A percentile compares a stretch with the other conserved stretches of the same genome.
phyloP scores from a whole-genome alignment of 2,888 invertebrate genomes.

The Galerucella pusilla region DNA sequence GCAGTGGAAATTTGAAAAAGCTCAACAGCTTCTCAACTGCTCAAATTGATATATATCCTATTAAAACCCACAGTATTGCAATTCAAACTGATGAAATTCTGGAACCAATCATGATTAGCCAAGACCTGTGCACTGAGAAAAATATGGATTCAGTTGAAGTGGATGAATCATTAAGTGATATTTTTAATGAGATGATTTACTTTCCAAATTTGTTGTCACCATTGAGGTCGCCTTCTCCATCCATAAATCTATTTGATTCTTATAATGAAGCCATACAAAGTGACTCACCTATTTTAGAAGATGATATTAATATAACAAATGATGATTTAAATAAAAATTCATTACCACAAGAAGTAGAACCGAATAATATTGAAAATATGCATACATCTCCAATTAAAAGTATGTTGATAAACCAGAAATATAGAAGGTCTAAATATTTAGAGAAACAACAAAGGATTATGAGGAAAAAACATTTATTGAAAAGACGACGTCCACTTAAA shows the following conservation, averaged over 20 bases:
- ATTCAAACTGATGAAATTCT: background rate
- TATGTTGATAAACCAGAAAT: background rate
- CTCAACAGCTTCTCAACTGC: constrained; percentile 19
- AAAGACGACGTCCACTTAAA: constrained; percentile 8
- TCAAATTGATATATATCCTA: background rate
- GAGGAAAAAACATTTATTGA: constrained; percentile 23
- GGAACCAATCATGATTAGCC: background rate
- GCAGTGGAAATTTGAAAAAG: constrained; percentile 18
- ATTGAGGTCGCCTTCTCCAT: constrained; percentile 19
- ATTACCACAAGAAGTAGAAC: background rate
- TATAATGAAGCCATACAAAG: constrained; percentile 20
- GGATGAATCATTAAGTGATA: constrained; percentile 31
- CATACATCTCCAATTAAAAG: background rate
- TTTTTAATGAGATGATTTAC: constrained; percentile 47
- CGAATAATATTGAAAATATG: background rate
- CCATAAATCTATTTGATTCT: constrained; percentile 1
- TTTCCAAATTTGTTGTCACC: constrained; percentile 39
- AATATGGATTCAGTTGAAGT: background rate
- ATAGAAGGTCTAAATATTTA: background rate
- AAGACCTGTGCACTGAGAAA: background rate
- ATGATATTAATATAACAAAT: background rate
- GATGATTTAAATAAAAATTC: background rate
- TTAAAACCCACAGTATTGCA: background rate
- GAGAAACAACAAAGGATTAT: constrained; percentile 19
- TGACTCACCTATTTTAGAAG: background rate